A percentile compares a stretch with the other conserved stretches of the same genome.
Evolutionary conservation across 1,140 invertebrate genomes (phyloP).

Genomic region (Heliconius nattereri): DNA sequence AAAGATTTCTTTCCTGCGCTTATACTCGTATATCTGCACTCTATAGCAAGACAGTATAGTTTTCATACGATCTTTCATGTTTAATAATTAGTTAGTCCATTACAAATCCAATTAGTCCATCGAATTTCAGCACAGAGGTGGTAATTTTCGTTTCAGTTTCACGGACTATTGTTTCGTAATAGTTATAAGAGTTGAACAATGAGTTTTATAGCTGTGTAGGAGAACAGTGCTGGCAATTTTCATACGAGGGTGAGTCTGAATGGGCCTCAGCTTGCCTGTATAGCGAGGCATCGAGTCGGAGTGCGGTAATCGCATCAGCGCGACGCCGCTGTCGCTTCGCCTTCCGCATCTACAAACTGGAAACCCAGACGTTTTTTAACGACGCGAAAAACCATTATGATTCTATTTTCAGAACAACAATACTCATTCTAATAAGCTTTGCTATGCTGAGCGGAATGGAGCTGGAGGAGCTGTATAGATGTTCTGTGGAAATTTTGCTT

Average conservation of each 20-base stretch:
- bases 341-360: constrained; percentile 52
- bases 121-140: constrained; percentile 26
- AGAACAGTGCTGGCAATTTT: constrained; percentile 77
- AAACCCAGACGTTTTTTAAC: constrained; percentile 65
- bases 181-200: constrained; percentile 79
- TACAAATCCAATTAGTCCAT: constrained; percentile 12
- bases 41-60: not conserved
- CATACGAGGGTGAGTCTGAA: constrained; percentile 70
- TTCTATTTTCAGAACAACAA: constrained; percentile 69
- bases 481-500: not conserved
- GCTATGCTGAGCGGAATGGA: constrained; percentile 22
- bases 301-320: constrained; percentile 74
- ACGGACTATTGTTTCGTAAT: constrained; percentile 75
- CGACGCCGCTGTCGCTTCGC: constrained; percentile 44
- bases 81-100: not conserved
- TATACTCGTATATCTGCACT: not conserved
- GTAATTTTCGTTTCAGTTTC: constrained; percentile 63
- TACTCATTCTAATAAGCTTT: constrained; percentile 65
- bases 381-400: constrained; percentile 76
- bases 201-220: constrained; percentile 72
- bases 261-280: constrained; percentile 55
- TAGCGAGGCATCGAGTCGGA: constrained; percentile 66
- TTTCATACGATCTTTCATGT: not conserved
- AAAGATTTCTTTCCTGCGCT: too few relatives aligned
- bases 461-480: not conserved